Evolutionary conservation across 2,888 invertebrate species (phyloP).

Genomic region (Melangyna quadrimaculata): DNA sequence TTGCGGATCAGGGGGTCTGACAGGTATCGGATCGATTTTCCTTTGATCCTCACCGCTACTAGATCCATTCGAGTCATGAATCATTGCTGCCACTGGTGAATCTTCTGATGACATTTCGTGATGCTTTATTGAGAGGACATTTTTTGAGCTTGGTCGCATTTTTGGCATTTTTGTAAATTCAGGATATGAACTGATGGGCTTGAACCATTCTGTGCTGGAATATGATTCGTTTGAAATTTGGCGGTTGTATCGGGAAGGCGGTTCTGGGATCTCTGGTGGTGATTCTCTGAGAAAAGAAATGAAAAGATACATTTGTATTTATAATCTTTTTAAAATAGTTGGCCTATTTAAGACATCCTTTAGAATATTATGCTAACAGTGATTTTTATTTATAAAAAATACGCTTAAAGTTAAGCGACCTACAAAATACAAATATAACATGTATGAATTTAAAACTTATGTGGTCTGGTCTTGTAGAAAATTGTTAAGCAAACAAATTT

Average conservation of each 20-base stretch:
- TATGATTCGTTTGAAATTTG: conserved; percentile 77
- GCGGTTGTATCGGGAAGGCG: conserved; percentile 71
- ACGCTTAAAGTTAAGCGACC: too few relatives aligned
- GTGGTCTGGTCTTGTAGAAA: too few relatives aligned
- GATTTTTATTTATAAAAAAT: too few relatives aligned
- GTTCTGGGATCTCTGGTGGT: conserved; percentile 64
- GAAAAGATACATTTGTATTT: too few relatives aligned
- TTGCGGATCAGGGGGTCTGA: conserved; percentile 75
- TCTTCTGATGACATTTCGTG: conserved; percentile 77
- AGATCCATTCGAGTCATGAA: conserved; percentile 79
- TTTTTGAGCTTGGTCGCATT: conserved; percentile 79
- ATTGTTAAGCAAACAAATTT: too few relatives aligned
- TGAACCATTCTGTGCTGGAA: conserved; percentile 79
- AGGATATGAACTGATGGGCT: conserved; percentile 77
- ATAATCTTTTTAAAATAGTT: too few relatives aligned
- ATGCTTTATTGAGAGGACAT: conserved; percentile 80
- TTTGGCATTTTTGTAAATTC: conserved; percentile 80
- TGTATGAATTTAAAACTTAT: too few relatives aligned
- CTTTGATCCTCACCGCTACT: conserved; percentile 79
- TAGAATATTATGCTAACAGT: too few relatives aligned
- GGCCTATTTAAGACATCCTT: too few relatives aligned
- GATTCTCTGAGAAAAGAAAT: conserved; percentile 56
- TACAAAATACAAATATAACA: too few relatives aligned
- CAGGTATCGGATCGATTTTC: conserved; percentile 69
- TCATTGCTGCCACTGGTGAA: conserved; percentile 79